Base-by-base conservation (phyloP, 2,113 vertebrate species). In the Syrmaticus mikado region DNA sequence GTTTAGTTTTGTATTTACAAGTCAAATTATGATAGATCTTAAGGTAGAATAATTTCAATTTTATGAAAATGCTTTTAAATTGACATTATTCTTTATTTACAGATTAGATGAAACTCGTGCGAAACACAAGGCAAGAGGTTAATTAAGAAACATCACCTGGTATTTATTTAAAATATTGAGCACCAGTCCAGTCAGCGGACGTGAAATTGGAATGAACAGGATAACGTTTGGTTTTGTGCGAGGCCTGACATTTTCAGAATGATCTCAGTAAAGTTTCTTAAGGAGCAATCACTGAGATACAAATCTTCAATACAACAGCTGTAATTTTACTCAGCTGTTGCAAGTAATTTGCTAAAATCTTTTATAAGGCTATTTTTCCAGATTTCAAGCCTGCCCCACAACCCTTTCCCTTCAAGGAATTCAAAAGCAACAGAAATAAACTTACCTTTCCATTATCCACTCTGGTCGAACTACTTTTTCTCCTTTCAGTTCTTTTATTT, bases 361-460 rank as follows among this genome's bases (percentile, higher is more conserved):
- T 92, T 74, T 52, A 38, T 3, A 43, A 32, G 19, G 19, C 4
- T 32, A 11, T 66, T 71, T 82, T 34, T 45, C 48, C 12, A 55
- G 11, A 28, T 36, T 62, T 68, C 64, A 61, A 28, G 15, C 27
- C 18, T n/a, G n/a, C 11, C 6, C 6, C 30, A 58, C 11, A 53
- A 53, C 9, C 27, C 32, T 10, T n/a, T 12, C 10, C 30, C 21
- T 36, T 6, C 19, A 62, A 77, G 30, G 32, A 74, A 36, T 67
- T 38, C 38, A 87, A 66, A 92, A 57, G 22, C 24, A 82, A 18
- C 1, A 80, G 22, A 68, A 11, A 21, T 85, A 88, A 89, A 91
- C 94, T 92, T 89, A 99, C 99, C 99, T 99, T 97, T 99, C 99
- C 87, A 98, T 97, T 83, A 99, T 99, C 99, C 99, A 99, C 79